Evolutionary conservation across 53 echinoderm and acorn worm genomes (phyloP).

Genomic region (Temnopleurus reevesii): DNA sequence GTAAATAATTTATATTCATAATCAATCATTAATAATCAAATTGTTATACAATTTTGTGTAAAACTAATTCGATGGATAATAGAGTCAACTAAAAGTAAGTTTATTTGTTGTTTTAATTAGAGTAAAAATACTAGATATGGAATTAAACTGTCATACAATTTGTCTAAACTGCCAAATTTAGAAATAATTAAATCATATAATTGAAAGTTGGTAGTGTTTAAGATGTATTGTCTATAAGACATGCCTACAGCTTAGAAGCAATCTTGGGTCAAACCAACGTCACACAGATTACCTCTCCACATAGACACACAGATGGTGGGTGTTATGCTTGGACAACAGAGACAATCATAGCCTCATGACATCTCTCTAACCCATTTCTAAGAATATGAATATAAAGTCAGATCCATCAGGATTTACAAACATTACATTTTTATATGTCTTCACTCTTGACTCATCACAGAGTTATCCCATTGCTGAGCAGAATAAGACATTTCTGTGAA

Average conservation of each 20-base stretch:
- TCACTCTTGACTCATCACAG: neutral
- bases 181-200: no score
- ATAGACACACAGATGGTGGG: slow-evolving; percentile 24
- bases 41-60: no score
- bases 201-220: no score
- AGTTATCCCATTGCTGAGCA: neutral
- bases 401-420: neutral
- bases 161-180: no score
- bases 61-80: no score
- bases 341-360: slow-evolving; percentile 8
- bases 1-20: no score
- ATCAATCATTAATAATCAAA: no score
- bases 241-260: neutral
- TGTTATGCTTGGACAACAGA: slow-evolving; percentile 12
- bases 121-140: no score
- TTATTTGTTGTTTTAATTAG: no score
- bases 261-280: neutral
- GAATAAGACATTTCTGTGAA: slow-evolving; percentile 18
- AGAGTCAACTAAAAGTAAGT: no score
- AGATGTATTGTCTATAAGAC: no score
- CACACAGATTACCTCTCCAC: neutral
- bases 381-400: neutral
- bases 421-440: neutral
- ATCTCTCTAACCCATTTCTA: neutral
- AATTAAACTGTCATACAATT: no score